These are phyloP conservation scores for Operophtera brumata DNA, from an alignment of 2,888 invertebrate genomes.

Conservation along the genomic window DNA sequence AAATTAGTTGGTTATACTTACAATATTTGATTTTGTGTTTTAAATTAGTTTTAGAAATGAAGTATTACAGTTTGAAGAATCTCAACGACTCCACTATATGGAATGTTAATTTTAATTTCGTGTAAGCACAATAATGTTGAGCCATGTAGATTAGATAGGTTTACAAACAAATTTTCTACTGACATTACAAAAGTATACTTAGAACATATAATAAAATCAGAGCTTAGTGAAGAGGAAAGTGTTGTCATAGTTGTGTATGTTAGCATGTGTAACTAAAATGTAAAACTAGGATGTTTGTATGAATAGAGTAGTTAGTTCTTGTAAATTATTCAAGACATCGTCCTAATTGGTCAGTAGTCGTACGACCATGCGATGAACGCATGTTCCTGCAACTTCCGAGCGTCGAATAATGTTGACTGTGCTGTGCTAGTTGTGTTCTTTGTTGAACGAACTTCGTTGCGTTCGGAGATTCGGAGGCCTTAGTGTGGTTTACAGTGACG, in stretches of 20 bases:
- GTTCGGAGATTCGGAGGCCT: too few relatives aligned
- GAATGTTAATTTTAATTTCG: conserved; percentile 41
- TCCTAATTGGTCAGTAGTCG: too few relatives aligned
- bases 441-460: too few relatives aligned
- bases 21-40: conserved; percentile 25
- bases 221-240: conserved; percentile 57
- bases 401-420: too few relatives aligned
- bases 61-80: conserved; percentile 47
- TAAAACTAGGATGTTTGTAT: conserved; percentile 49
- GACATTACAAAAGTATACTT: conserved; percentile 31
- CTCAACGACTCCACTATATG: conserved; percentile 54
- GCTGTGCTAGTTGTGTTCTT: too few relatives aligned
- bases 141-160: conserved; percentile 47
- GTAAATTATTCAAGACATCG: conserved; percentile 24
- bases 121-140: conserved; percentile 55
- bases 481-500: too few relatives aligned
- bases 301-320: conserved; percentile 26
- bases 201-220: conserved; percentile 54
- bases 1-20: conserved; percentile 18
- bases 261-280: conserved; percentile 32
- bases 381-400: too few relatives aligned
- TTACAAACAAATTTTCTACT: conserved; percentile 40
- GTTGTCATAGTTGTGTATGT: conserved; percentile 47
- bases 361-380: too few relatives aligned
- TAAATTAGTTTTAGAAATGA: conserved; percentile 23